These are phyloP conservation scores for Lipophrys pholis DNA, from an alignment of 2,113 vertebrate genomes.

Conservation along the genomic window DNA sequence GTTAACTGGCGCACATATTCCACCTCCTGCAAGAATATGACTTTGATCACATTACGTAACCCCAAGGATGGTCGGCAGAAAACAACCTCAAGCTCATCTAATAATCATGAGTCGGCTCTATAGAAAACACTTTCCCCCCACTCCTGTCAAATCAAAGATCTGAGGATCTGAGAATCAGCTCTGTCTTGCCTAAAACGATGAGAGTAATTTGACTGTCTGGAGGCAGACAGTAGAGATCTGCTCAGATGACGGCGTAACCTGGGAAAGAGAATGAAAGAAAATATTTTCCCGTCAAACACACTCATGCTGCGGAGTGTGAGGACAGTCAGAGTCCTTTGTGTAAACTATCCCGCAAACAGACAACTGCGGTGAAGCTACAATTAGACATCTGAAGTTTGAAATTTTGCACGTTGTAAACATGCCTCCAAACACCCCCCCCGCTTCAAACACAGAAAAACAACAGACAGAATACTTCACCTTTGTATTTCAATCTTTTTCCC, in stretches of 20 bases:
- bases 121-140: slow-evolving; percentile 10
- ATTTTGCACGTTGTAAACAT: background rate
- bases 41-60: slow-evolving; percentile 48
- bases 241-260: slow-evolving; percentile 33
- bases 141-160: slow-evolving; percentile 37
- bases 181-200: slow-evolving; percentile 11
- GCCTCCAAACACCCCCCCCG: background rate
- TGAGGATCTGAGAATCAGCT: slow-evolving; percentile 25
- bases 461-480: slow-evolving; percentile 28
- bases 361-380: background rate
- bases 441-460: background rate
- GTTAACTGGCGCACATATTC: slow-evolving; percentile 5
- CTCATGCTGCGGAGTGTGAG: background rate
- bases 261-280: background rate
- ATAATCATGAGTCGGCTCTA: slow-evolving; percentile 46
- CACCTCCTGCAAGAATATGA: slow-evolving; percentile 32
- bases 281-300: slow-evolving; percentile 14
- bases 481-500: slow-evolving; percentile 29
- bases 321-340: slow-evolving; percentile 1
- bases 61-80: slow-evolving; percentile 23
- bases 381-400: background rate
- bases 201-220: slow-evolving; percentile 36
- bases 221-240: slow-evolving; percentile 22
- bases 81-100: slow-evolving; percentile 34
- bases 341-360: slow-evolving; percentile 21